These are phyloP conservation scores for Eilema depressum DNA, from an alignment of 2,888 invertebrate species.

Conservation along the genomic window DNA sequence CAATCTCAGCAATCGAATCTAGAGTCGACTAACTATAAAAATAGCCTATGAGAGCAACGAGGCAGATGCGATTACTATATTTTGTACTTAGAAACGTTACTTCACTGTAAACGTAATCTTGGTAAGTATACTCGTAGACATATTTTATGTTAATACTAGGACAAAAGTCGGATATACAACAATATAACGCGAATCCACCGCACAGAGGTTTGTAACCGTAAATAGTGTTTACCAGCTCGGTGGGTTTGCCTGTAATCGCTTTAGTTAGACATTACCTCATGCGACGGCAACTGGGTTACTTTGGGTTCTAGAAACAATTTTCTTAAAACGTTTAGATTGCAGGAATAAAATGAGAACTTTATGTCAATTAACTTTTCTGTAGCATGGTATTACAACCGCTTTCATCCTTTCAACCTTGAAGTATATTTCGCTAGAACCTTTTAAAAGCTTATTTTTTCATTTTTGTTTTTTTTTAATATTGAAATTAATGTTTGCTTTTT, in stretches of 20 bases:
- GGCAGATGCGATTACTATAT: no score
- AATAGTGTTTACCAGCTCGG: neutral
- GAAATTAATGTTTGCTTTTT: neutral
- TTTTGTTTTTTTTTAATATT: neutral
- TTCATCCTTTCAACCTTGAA: no score
- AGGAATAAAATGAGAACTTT: neutral
- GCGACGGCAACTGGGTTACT: neutral
- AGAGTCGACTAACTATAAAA: no score
- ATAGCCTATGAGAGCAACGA: no score
- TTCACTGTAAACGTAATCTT: no score
- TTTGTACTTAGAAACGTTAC: no score
- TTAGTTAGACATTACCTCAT: neutral
- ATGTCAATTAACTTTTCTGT: slow-evolving; percentile 1
- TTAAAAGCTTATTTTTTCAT: neutral
- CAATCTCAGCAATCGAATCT: no score
- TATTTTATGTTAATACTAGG: neutral
- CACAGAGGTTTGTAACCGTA: neutral
- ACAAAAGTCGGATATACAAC: neutral
- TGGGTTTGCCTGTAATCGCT: neutral
- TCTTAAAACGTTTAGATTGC: neutral
- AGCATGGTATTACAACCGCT: neutral
- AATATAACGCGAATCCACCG: no score
- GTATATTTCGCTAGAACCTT: neutral
- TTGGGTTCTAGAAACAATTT: neutral
- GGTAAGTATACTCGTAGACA: no score